phyloP scores from a whole-genome alignment of 2,113 vertebrate genomes.

The Oncorhynchus gorbuscha region DNA sequence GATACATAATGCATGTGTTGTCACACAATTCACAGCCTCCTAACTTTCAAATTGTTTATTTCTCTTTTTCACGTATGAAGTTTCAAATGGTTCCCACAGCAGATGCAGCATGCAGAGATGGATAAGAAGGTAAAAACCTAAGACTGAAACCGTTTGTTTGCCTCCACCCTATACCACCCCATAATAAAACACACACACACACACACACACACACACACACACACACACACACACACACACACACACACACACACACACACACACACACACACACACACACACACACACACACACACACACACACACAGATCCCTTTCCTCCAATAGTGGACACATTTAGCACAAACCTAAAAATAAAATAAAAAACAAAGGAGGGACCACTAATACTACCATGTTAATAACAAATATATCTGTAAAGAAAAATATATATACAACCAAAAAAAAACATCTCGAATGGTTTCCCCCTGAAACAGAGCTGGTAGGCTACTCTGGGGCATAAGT shows the following conservation, averaged over 20 bases:
- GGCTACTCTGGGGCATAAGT: too few species aligned
- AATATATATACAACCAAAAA: too few species aligned
- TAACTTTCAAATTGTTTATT: slow-evolving; percentile 84
- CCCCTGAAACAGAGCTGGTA: too few species aligned
- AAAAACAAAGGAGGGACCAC: too few species aligned
- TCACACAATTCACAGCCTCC: background rate
- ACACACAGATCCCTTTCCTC: background rate
- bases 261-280: background rate
- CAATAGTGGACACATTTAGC: slow-evolving; percentile 67
- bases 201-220: too few species aligned
- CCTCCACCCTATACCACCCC: slow-evolving; percentile 16
- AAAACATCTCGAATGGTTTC: too few species aligned
- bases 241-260: too few species aligned
- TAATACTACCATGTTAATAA: too few species aligned
- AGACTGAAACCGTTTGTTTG: slow-evolving; percentile 71
- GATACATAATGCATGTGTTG: background rate
- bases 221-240: background rate
- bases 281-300: background rate
- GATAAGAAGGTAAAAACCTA: slow-evolving; percentile 66
- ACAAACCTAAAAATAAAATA: slow-evolving; percentile 26
- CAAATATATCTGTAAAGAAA: too few species aligned
- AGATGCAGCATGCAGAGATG: slow-evolving; percentile 80
- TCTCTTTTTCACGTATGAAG: slow-evolving; percentile 86
- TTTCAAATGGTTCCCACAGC: slow-evolving; percentile 60
- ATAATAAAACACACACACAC: background rate